Evolutionary conservation across 2,113 vertebrate species (phyloP), one percentile per base, ranked within the genome.

Genomic region (Hydrochoerus hydrochaeris): DNA sequence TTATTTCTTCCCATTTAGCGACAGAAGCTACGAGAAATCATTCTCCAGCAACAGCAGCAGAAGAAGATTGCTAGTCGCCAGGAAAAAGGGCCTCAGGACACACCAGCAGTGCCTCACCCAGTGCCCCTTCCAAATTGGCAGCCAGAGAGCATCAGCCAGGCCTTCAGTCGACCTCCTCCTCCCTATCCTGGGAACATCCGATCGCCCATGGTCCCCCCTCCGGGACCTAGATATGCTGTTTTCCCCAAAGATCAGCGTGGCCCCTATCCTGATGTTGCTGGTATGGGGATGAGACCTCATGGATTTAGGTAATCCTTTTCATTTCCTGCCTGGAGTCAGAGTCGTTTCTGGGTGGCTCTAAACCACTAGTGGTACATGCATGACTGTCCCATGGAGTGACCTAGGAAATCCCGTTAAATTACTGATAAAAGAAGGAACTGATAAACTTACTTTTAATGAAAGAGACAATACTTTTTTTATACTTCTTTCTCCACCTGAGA

Each of bases 21-120:
- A 7, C 99, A 99, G 96, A 99, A 99, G 94, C 98, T 99, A 28
- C 99, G 99, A 16, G 99, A 99, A 98, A 99, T 99, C 20, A 99
- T 99, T 95, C 98, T 99, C 0, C 98, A 99, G 95, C 99, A 99
- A 93, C 99, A 99, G 86, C 99, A 99, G 97, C 99, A 99, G 98
- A 99, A 99, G 97, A 99, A 99, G 97, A 99, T 99, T 3, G 98
- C 99, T 0, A 95, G 99, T 57, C 99, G 99, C 2, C 99, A 99
- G 96, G 99, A 99, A 96, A 99, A 99, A 77, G 98, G 98, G 75
- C 96, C 99, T 2, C 99, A 98, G 95, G 99, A 99, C 0, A 46
- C 99, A 30, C 49, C 97, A 54, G 85, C 96, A 26, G 96, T 97
- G 96, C 80, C 98, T 46, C 98, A 98, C 73, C 97, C 98, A 7